Conservation (phyloP, 2,888 invertebrate species). For the Conistra vaccinii region DNA sequence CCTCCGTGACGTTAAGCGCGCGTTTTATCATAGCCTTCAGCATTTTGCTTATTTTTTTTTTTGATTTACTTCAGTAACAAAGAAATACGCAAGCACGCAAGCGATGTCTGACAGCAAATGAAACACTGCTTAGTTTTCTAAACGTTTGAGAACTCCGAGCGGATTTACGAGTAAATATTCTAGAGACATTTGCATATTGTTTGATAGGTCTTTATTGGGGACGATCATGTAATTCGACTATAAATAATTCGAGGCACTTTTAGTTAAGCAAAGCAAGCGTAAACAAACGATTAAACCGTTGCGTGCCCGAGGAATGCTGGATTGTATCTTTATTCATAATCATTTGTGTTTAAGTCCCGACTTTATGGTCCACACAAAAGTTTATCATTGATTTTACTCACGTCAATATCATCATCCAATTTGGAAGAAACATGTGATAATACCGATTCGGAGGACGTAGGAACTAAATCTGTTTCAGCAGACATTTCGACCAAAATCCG, state of each 20-base stretch:
- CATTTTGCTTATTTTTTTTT: conserved; percentile 75
- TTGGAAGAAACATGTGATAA: conserved; percentile 60
- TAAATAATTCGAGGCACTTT: conserved; percentile 85
- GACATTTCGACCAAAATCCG: conserved; percentile 27
- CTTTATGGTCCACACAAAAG: conserved; percentile 68
- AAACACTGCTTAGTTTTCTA: conserved; percentile 81
- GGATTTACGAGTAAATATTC: conserved; percentile 84
- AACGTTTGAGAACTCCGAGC: conserved; percentile 76
- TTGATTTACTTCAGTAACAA: conserved; percentile 62
- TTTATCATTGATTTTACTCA: conserved; percentile 75
- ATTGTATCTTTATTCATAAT: conserved; percentile 74
- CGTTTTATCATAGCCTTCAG: conserved; percentile 86
- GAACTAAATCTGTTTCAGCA: conserved; percentile 56
- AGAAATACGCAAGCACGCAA: conserved; percentile 79
- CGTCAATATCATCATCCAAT: conserved; percentile 73
- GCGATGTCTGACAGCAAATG: conserved; percentile 79
- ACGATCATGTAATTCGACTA: conserved; percentile 86
- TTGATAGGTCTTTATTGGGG: conserved; percentile 85
- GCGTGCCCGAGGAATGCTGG: conserved; percentile 80
- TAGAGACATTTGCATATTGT: conserved; percentile 85
- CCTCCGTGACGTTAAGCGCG: conserved; percentile 81
- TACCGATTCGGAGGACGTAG: conserved; percentile 43
- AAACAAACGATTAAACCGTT: conserved; percentile 86
- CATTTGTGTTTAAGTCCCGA: conserved; percentile 69
- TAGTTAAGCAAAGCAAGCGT: conserved; percentile 84